Evolutionary conservation across 2,797 vertebrate genomes (phyloP).

Genomic region (Varecia variegata): DNA sequence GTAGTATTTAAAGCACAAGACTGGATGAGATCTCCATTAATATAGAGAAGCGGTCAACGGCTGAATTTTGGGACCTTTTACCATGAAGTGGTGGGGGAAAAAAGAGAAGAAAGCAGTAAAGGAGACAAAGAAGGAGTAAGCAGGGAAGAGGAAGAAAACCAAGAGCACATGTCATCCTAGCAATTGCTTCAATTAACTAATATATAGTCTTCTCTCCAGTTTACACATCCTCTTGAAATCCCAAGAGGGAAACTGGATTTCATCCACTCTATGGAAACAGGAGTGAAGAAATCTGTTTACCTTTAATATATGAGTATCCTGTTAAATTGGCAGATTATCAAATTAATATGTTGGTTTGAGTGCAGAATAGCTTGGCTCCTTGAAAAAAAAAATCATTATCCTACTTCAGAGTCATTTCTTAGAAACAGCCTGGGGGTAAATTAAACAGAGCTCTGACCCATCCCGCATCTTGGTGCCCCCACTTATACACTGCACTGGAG

Average conservation of each 20-base stretch:
- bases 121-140: not conserved
- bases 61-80: not conserved
- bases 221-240: not conserved
- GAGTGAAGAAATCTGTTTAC: not conserved
- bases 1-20: not conserved
- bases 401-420: not conserved
- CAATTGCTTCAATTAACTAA: not conserved
- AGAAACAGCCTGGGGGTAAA: not conserved
- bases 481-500: not conserved
- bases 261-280: not conserved
- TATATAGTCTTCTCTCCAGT: not conserved
- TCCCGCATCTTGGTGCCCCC: not conserved
- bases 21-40: not conserved
- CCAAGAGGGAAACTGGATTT: not conserved
- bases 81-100: not conserved
- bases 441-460: not conserved
- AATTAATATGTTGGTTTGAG: not conserved
- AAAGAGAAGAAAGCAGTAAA: not conserved
- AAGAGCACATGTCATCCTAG: rapidly evolving
- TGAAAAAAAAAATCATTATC: not conserved
- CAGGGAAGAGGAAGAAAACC: not conserved
- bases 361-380: not conserved
- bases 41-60: not conserved
- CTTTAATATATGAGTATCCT: not conserved
- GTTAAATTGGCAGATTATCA: not conserved